Evolutionary conservation across 2,113 vertebrate genomes (phyloP).

Genomic region (Xerus inauris): DNA sequence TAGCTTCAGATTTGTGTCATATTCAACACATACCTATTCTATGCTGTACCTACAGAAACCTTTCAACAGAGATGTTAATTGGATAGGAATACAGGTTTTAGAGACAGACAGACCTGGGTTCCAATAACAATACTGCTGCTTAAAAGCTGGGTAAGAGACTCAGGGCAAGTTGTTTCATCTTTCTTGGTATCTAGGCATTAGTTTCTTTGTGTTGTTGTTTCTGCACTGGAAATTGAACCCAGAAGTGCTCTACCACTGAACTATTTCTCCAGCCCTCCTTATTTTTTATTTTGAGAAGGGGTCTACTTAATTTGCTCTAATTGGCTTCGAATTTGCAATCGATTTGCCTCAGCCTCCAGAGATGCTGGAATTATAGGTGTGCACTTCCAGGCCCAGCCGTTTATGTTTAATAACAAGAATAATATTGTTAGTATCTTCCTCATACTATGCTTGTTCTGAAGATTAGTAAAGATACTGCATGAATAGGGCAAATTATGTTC

Average conservation of each 20-base stretch:
- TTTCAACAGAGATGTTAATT: not conserved
- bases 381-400: not conserved
- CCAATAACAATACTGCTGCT: not conserved
- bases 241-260: no score
- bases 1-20: not conserved
- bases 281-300: no score
- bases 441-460: not conserved
- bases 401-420: not conserved
- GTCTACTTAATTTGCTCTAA: no score
- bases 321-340: no score
- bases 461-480: not conserved
- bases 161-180: not conserved
- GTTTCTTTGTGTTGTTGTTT: not conserved
- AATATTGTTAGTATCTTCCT: not conserved
- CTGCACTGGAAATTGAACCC: no score
- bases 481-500: not conserved
- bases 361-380: not conserved
- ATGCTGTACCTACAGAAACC: not conserved
- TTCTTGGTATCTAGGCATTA: not conserved
- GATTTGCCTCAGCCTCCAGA: no score
- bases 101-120: not conserved
- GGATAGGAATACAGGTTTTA: not conserved
- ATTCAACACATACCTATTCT: not conserved
- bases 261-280: no score
- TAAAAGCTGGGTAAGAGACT: not conserved